Base-by-base conservation (phyloP, 2,797 vertebrate genomes). In the Galagoides demidoff region DNA sequence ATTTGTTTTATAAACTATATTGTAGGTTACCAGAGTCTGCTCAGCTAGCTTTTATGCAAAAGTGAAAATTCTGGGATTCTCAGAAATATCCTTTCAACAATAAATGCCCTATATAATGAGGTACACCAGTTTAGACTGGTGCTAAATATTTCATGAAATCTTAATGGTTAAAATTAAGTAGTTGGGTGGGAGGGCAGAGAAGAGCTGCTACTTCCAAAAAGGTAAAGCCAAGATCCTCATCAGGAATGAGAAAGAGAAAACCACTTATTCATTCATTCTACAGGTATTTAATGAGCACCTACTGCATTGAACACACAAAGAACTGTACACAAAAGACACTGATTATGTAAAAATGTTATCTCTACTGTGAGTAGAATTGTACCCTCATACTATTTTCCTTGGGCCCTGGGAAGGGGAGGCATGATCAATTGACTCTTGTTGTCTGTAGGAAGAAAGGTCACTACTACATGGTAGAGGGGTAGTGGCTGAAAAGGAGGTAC, bases 151-250 rank as follows among this genome's bases (percentile, higher is more conserved):
- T 84, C 39, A 31, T 57, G 25, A 73, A 64, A 86, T 49, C 66
- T 82, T 73, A 90, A 92, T 73, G 78, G 70, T 37, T 73, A 89
- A 71, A 77, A 64, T 82, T 57, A 91, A 78, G 27, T 92, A 73
- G 27, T 45, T 92, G 55, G 31, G 20, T 61, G 1, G 2, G 8
- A 73, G 34, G 4, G 4, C 55, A 23, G 22, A 57, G 31, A 88
- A 89, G 76, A 79, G 64, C 22, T 78, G 7, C 5, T 83, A 25
- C 77, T 90, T 90, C 45, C 34, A 76, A 95, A 76, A 84, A 93
- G 76, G 10, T 64, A 83, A 74, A 94, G 61, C 29, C 71, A 92
- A 57, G 17, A 61, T 85, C n/a, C 39, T 89, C 64, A 55, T 79
- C 84, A 95, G 39, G 9, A 92, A 89, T 7, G 12, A 7, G 82